Evolutionary conservation across 2,113 vertebrate genomes (phyloP).

Genomic region (Tetraodon nigroviridis): DNA sequence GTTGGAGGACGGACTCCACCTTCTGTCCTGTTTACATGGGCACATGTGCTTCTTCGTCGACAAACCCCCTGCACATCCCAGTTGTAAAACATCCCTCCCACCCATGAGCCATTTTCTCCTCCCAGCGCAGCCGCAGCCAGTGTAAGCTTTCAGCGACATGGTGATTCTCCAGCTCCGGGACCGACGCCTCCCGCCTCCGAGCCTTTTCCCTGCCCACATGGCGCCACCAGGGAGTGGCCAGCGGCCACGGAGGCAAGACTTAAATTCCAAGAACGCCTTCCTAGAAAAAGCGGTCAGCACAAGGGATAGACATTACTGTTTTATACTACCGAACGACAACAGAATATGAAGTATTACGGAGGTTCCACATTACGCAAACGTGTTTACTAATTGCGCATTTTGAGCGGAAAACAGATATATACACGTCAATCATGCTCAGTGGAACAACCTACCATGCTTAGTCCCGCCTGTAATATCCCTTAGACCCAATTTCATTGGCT

Average conservation of each 20-base stretch:
- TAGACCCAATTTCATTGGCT: slow-evolving; percentile 47
- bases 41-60: slow-evolving; percentile 62
- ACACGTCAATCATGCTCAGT: slow-evolving; percentile 57
- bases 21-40: slow-evolving; percentile 64
- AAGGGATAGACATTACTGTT: fast-evolving
- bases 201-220: slow-evolving; percentile 47
- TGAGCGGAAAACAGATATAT: slow-evolving; percentile 59
- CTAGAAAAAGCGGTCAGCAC: slow-evolving; percentile 3
- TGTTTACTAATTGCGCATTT: slow-evolving; percentile 49
- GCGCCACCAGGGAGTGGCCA: slow-evolving; percentile 67
- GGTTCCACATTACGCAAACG: neutral
- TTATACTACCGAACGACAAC: neutral
- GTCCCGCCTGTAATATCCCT: slow-evolving; percentile 42
- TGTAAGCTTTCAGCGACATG: slow-evolving; percentile 24
- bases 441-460: slow-evolving; percentile 50
- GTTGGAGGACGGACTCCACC: slow-evolving; percentile 52
- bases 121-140: slow-evolving; percentile 44
- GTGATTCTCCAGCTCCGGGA: slow-evolving; percentile 33
- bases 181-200: slow-evolving; percentile 54
- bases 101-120: slow-evolving; percentile 50
- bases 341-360: neutral
- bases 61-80: slow-evolving; percentile 50
- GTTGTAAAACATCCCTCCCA: slow-evolving; percentile 55
- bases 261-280: slow-evolving; percentile 41
- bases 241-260: slow-evolving; percentile 68